Percentiles rank a stretch among this genome's conserved stretches.
Evolutionary conservation across 2,797 vertebrate species (phyloP).

Genomic region (Heteromormyrus szaboi): DNA sequence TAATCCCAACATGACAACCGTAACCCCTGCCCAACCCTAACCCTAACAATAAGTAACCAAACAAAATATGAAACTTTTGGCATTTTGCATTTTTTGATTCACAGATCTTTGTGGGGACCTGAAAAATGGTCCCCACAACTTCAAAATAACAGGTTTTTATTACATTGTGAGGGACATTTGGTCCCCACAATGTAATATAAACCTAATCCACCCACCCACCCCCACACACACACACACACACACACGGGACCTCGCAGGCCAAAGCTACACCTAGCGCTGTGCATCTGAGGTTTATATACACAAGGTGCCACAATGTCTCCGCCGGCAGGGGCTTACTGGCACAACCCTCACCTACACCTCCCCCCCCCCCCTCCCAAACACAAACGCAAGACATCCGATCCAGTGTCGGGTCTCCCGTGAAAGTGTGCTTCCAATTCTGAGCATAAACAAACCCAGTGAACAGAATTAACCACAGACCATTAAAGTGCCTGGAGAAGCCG

Average conservation of each 20-base stretch:
- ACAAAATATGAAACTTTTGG: background rate
- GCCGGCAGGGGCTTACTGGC: background rate
- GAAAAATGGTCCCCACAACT: background rate
- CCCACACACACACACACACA: too few species aligned
- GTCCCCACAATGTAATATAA: background rate
- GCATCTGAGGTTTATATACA: background rate
- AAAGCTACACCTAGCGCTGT: background rate
- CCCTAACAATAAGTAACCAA: background rate
- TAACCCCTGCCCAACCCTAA: background rate
- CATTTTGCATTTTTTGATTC: background rate
- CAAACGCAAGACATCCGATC: background rate
- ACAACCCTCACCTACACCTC: background rate
- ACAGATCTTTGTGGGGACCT: background rate
- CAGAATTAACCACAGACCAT: background rate
- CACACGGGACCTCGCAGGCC: background rate
- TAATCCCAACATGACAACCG: background rate
- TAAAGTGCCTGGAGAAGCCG: background rate
- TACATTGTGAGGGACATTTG: background rate
- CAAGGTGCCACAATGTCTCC: background rate
- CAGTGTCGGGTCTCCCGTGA: background rate
- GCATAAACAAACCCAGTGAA: background rate
- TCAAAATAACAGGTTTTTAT: background rate
- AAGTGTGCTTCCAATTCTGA: background rate
- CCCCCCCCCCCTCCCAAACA: background rate
- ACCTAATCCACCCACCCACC: background rate